Base-by-base conservation (phyloP, 1,140 invertebrate genomes). In the Cheumatopsyche charites region DNA sequence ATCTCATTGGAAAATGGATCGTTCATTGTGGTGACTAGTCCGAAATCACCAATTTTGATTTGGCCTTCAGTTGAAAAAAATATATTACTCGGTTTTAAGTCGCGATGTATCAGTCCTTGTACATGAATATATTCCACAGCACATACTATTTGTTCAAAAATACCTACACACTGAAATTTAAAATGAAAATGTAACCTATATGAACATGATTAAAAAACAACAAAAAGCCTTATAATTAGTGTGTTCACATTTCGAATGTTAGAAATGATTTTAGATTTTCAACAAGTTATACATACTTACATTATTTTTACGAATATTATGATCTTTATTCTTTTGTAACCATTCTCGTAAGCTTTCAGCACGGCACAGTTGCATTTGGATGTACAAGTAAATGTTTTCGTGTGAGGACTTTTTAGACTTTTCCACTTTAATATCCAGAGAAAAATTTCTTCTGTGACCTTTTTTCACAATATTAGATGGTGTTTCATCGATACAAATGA, bases 11-110 rank as follows among this genome's bases (percentile, higher is more conserved):
- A 26, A 19, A 75, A 58, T 29, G 74, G 74, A 72, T 92, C 91
- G 17, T 87, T 85, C 85, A 93, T 92, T 4, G 90, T 90, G 12
- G 96, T 98, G 0, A 96, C 96, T 7, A 98, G 86, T 0, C 97
- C 97, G 87, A 99, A 98, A 84, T 98, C 97, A 3, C 96, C 97
- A 55, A 99, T 91, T 85, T 98, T 98, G 2, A 99, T 90, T 75
- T 90, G 88, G 4, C 92, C 92, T 82, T 97, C 94, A 62, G 88
- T 86, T 0, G 95, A 92, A 80, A 98, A 98, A 81, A 98, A 97
- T 77, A 98, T 98, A 82, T 98, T 98, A 55, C 95, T 96, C 1
- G 96, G 96, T 85, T 98, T 98, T 19, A 98, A 86, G 85, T 98
- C 96, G 65, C 96, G 86, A 82, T 98, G 96, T 80, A 98, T 98